Conservation (phyloP, 2,888 invertebrate species). For the Andrena hattorfiana region DNA sequence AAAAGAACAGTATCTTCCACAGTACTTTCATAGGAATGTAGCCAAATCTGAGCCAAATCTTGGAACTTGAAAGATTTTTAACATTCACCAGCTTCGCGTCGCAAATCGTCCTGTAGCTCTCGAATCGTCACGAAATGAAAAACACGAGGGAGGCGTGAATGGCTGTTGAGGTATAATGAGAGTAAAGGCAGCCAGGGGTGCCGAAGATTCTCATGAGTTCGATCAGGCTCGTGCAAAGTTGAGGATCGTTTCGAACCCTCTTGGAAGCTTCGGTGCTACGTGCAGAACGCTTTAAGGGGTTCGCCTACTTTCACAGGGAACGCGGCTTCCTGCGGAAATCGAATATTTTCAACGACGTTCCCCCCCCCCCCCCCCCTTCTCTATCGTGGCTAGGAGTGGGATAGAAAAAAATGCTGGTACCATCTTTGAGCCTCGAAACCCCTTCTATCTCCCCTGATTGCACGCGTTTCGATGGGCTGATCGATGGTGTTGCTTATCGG, state of each 20-base stretch:
- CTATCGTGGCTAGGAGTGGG: constrained; percentile 8
- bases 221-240: constrained; percentile 53
- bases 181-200: constrained; percentile 29
- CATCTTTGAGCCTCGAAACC: constrained; percentile 26
- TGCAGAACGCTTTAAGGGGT: constrained; percentile 67
- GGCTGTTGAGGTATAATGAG: constrained; percentile 34
- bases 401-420: constrained; percentile 14
- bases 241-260: constrained; percentile 64
- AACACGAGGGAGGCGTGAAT: constrained; percentile 10
- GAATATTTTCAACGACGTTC: constrained; percentile 68
- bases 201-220: constrained; percentile 35
- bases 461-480: constrained; percentile 9
- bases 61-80: not conserved
- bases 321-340: constrained; percentile 62
- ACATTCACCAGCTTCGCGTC: constrained; percentile 6
- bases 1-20: too few relatives aligned
- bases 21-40: not conserved
- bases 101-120: constrained; percentile 1
- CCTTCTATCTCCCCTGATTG: constrained; percentile 9
- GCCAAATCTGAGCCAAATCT: not conserved
- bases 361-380: constrained; percentile 16
- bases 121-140: constrained; percentile 28
- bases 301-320: constrained; percentile 57
- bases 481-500: constrained; percentile 8
- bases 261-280: constrained; percentile 51